Evolutionary conservation across 2,113 vertebrate species (phyloP).

Genomic region (Ceyx cyanopectus): DNA sequence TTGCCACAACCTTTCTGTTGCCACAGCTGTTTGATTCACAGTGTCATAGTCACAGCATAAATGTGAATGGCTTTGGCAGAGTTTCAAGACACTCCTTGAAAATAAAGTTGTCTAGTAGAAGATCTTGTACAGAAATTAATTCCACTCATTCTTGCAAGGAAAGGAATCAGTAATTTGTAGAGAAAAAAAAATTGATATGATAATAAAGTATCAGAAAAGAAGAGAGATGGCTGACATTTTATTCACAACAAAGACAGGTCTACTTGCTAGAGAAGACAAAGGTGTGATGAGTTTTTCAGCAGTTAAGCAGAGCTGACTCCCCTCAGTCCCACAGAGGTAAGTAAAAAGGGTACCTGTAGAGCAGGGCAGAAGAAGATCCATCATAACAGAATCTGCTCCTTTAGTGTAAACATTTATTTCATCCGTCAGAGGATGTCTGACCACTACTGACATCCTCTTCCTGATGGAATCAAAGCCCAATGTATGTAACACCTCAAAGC

Average conservation of each 20-base stretch:
- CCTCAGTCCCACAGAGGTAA: neutral
- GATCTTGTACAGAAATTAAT: neutral
- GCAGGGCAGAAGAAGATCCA: conserved; percentile 91
- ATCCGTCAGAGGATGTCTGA: conserved; percentile 91
- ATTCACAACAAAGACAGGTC: neutral
- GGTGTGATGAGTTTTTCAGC: neutral
- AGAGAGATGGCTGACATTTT: neutral
- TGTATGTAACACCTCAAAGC: conserved; percentile 93
- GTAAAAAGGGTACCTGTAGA: conserved; percentile 75
- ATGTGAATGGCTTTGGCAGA: neutral
- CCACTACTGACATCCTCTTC: conserved; percentile 97
- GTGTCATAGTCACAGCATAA: neutral
- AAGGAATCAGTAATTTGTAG: neutral
- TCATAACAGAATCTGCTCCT: conserved; percentile 93
- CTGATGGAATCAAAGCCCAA: conserved; percentile 93
- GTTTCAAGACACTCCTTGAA: neutral
- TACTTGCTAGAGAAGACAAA: neutral
- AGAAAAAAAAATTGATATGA: neutral
- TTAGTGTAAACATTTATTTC: conserved; percentile 97
- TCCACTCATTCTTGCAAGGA: neutral
- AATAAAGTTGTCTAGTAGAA: neutral
- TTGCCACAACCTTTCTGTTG: neutral
- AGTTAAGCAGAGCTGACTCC: neutral
- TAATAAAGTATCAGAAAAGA: neutral
- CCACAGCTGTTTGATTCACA: neutral